phyloP scores from a whole-genome alignment of 53 echinoderm and acorn worm genomes.

The Echinometra lucunter region DNA sequence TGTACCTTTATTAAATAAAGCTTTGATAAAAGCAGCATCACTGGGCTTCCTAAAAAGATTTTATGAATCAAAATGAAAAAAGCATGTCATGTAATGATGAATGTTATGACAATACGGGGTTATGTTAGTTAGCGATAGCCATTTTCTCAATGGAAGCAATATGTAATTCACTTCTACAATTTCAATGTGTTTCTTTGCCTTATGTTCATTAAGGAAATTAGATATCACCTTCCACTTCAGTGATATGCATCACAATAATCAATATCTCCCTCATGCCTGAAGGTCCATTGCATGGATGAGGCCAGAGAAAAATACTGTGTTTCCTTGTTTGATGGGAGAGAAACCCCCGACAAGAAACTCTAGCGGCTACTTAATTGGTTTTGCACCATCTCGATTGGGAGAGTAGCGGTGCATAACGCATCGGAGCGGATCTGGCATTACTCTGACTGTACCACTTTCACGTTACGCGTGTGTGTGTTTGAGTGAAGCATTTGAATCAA shows the following conservation, averaged over 20 bases:
- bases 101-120: background rate
- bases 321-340: background rate
- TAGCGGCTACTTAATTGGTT: slow-evolving; percentile 46
- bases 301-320: slow-evolving; percentile 10
- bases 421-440: slow-evolving; percentile 9
- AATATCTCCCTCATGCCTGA: slow-evolving; percentile 36
- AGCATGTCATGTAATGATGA: background rate
- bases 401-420: slow-evolving; percentile 33
- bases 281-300: background rate
- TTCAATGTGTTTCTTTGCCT: background rate
- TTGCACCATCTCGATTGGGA: slow-evolving; percentile 36
- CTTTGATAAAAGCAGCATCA: background rate
- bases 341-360: slow-evolving; percentile 37
- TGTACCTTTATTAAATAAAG: background rate
- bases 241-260: slow-evolving; percentile 53
- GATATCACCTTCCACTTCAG: slow-evolving; percentile 6
- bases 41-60: background rate
- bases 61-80: background rate
- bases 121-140: background rate
- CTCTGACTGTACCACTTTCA: background rate
- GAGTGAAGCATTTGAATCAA: background rate
- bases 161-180: background rate
- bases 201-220: slow-evolving; percentile 5
- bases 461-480: slow-evolving; percentile 1
- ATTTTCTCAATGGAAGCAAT: background rate